These are phyloP conservation scores for Paralichthys olivaceus DNA, from an alignment of 2,113 vertebrate genomes.

Conservation along the genomic window DNA sequence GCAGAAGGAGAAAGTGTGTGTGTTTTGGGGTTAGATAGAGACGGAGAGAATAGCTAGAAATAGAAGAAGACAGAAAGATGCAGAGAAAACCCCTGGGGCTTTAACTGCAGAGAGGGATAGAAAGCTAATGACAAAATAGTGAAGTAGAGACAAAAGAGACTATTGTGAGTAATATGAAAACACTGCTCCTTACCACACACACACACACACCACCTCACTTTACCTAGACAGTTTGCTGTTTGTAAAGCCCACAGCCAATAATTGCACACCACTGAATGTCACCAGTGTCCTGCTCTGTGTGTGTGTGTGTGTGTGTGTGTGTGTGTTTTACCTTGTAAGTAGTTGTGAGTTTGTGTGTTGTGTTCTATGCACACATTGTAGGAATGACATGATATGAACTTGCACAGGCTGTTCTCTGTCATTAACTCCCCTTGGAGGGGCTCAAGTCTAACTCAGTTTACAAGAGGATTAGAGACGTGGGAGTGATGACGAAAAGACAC, in stretches of 20 bases:
- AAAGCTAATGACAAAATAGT: constrained; percentile 8
- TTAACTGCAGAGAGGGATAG: constrained; percentile 12
- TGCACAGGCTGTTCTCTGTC: too few relatives aligned
- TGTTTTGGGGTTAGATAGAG: neutral
- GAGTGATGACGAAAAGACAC: neutral
- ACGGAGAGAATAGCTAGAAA: too few relatives aligned
- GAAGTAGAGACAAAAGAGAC: constrained; percentile 19
- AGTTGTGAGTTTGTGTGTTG: neutral
- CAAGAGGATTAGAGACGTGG: neutral
- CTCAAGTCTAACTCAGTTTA: neutral
- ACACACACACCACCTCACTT: neutral
- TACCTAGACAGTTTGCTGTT: constrained; percentile 4
- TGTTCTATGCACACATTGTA: neutral
- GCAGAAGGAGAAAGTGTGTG: neutral
- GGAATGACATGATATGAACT: neutral
- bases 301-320: neutral
- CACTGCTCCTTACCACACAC: neutral
- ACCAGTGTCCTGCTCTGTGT: constrained; percentile 7
- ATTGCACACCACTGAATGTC: constrained; percentile 30
- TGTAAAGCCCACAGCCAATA: constrained; percentile 28
- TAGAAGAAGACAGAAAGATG: neutral
- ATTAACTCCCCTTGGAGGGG: too few relatives aligned
- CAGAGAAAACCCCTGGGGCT: too few relatives aligned
- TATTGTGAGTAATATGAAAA: constrained; percentile 21
- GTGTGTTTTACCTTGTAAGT: neutral